Evolutionary conservation across 2,888 invertebrate species (phyloP).

Genomic region (Junonia oenone): DNA sequence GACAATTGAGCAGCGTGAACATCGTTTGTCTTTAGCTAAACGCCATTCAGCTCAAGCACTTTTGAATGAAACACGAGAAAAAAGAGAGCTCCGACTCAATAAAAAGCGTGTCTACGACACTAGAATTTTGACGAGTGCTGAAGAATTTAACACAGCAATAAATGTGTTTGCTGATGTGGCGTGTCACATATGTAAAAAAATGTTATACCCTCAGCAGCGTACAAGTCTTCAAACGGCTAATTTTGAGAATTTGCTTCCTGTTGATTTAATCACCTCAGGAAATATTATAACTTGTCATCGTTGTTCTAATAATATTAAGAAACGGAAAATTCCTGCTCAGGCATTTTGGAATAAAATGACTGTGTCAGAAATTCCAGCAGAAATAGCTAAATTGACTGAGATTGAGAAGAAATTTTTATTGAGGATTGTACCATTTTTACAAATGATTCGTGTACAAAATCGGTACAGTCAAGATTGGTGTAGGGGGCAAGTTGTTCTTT

Average conservation of each 20-base stretch:
- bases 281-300: constrained; percentile 6
- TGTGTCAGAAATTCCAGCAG: not conserved
- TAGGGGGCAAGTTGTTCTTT: constrained; percentile 31
- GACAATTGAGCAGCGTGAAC: not conserved
- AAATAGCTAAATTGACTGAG: constrained; percentile 8
- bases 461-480: constrained; percentile 36
- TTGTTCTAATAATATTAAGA: constrained; percentile 1
- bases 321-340: constrained; percentile 8
- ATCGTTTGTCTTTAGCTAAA: not conserved
- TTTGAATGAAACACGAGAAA: too few species aligned
- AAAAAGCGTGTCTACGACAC: too few species aligned
- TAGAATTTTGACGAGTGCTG: not conserved
- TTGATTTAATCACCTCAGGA: not conserved
- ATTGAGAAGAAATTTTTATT: constrained; percentile 16
- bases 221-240: not conserved
- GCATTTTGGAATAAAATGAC: constrained; percentile 15
- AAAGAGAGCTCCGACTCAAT: not conserved
- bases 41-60: not conserved
- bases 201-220: constrained; percentile 8
- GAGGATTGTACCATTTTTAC: constrained; percentile 31
- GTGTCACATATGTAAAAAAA: constrained; percentile 7
- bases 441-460: constrained; percentile 33
- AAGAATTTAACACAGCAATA: not conserved
- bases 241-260: constrained; percentile 4
- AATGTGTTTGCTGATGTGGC: constrained; percentile 11